Evolutionary conservation across 2,888 invertebrate genomes (phyloP).

Genomic region (Diarsia mendica): DNA sequence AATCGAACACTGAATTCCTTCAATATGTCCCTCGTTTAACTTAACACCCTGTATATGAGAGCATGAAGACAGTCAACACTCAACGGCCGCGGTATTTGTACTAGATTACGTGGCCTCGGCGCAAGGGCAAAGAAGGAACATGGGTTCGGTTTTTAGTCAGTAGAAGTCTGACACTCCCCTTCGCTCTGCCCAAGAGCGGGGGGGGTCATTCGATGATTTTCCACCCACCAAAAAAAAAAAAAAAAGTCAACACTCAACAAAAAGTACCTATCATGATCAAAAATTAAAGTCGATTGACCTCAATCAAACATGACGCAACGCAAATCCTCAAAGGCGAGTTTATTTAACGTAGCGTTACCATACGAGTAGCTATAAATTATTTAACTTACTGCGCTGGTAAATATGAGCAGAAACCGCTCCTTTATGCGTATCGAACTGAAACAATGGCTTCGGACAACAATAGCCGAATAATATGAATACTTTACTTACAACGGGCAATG

Average conservation of each 20-base stretch:
- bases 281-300: neutral
- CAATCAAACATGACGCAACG: neutral
- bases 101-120: no score
- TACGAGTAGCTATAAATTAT: constrained; percentile 21
- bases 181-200: no score
- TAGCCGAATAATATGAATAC: constrained; percentile 39
- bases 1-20: no score
- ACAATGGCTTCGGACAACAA: constrained; percentile 46
- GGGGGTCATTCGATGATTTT: no score
- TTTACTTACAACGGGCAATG: constrained; percentile 24
- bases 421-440: constrained; percentile 44
- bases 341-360: neutral
- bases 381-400: constrained; percentile 17
- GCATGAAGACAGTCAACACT: no score
- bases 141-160: no score
- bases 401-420: constrained; percentile 32
- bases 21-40: no score
- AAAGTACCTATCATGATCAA: neutral
- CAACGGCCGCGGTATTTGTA: no score
- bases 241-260: neutral
- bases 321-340: neutral
- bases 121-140: no score
- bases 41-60: no score
- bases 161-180: no score
- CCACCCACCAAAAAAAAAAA: no score